Evolutionary conservation across 64 coral and sea anemone genomes (phyloP).

Genomic region (Exaiptasia diaphana): DNA sequence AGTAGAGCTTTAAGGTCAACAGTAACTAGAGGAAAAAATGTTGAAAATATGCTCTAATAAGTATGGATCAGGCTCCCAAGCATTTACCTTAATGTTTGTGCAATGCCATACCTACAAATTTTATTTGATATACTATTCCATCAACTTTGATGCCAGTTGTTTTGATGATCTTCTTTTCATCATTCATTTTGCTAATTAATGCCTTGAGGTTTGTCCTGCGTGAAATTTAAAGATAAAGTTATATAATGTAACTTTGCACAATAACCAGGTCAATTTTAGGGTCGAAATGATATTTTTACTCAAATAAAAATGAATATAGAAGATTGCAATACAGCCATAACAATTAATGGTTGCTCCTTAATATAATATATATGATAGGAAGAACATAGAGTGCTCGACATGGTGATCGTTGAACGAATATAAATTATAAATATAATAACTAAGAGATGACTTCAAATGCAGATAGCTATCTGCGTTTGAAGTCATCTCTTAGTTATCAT

Average conservation of each 20-base stretch:
- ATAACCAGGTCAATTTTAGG: not conserved
- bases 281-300: not conserved
- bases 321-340: not conserved
- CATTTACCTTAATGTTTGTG: not conserved
- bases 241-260: not conserved
- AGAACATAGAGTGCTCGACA: too few species aligned
- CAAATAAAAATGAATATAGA: not conserved
- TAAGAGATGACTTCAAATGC: too few species aligned
- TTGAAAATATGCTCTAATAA: not conserved
- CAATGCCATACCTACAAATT: slow-evolving; percentile 18
- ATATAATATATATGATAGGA: too few species aligned
- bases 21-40: slow-evolving; percentile 5
- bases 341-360: not conserved
- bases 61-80: not conserved
- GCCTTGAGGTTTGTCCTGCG: slow-evolving; percentile 14
- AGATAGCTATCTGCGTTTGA: too few species aligned
- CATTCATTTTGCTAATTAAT: slow-evolving; percentile 5
- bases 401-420: too few species aligned
- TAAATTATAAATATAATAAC: too few species aligned
- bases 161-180: slow-evolving; percentile 14
- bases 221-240: not conserved
- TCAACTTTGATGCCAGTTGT: slow-evolving; percentile 34
- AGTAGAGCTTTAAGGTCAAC: slow-evolving; percentile 43
- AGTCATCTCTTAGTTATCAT: too few species aligned
- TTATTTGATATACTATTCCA: slow-evolving; percentile 20